A percentile compares a stretch with the other conserved stretches of the same genome.
These are phyloP conservation scores for Mobula birostris DNA, from an alignment of 2,113 vertebrate species.

Conservation along the genomic window DNA sequence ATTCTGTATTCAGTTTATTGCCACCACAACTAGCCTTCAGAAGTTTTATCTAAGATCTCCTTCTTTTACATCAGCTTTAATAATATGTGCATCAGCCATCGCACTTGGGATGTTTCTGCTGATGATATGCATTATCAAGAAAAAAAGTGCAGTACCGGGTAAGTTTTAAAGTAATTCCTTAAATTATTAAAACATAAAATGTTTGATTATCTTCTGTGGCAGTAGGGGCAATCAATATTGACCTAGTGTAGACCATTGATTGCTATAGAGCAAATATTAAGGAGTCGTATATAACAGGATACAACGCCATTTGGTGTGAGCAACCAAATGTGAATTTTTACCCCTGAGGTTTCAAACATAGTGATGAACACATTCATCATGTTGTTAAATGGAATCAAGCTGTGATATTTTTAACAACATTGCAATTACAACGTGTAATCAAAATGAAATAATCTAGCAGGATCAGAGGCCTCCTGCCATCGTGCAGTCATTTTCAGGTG, in stretches of 20 bases:
- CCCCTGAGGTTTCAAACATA: not conserved
- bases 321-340: not conserved
- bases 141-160: not conserved
- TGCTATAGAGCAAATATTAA: too few species aligned
- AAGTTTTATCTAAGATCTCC: too few species aligned
- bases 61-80: constrained; percentile 5
- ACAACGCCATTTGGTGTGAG: too few species aligned
- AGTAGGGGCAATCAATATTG: too few species aligned
- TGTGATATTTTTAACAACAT: constrained; percentile 25
- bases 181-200: not conserved
- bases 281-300: too few species aligned
- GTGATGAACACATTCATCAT: not conserved
- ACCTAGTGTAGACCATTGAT: too few species aligned
- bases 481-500: not conserved
- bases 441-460: not conserved
- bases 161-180: not conserved
- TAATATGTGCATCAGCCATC: not conserved
- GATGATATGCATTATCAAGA: not conserved
- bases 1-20: too few species aligned
- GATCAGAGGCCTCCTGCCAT: not conserved
- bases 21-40: not conserved
- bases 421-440: not conserved
- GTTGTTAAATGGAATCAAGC: constrained; percentile 22
- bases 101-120: not conserved
- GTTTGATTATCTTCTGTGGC: too few species aligned